Base-by-base conservation (phyloP, 2,797 vertebrate genomes). In the Paramormyrops hopkinsi region DNA sequence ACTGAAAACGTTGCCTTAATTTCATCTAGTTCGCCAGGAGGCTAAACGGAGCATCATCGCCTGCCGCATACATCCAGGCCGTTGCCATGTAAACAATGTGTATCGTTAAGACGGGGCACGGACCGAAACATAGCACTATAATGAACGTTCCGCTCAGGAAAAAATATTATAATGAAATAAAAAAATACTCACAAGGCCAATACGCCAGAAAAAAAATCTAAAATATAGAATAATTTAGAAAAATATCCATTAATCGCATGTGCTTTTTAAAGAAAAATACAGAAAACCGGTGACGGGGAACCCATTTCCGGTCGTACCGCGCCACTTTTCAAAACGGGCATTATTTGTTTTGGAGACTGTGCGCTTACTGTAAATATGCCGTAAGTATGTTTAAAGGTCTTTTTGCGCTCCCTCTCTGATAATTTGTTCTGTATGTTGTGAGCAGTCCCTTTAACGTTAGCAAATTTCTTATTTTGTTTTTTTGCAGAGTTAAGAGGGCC, bases 401-500 rank as follows among this genome's bases (percentile, higher is more conserved):
- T 44, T 88, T 88, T 59, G 12, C 14, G 6, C 17, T 19, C 17
- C 3, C 3, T 87, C 33, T 56, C 37, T 59, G 0, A n/a, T 19
- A 87, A n/a, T 37, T 56, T 37, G 7, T 87, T 22, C 41, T 44
- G 19, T 2, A 88, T 12, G 33, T 48, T n/a, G 59, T 29, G 8
- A 14, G 53, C 19, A 46, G 17, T 6, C 0, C 29, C n/a, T 46
- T 82, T 46, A 46, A 46, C 41, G 6, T 46, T n/a, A 44, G 33
- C 12, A 17, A n/a, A 46, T 46, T 37, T 92, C 93, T 94, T 56
- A 17, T 50, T 50, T 94, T 53, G 3, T 4, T 54, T 48, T 92
- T 89, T 94, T 94, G n/a, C 93, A 97, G 97, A 88, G 96, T 90
- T 88, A 97, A 93, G 93, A 95, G 97, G 93, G 91, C 95, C 69